phyloP scores from a whole-genome alignment of 2,113 vertebrate genomes.

The Dipodomys ordii region DNA sequence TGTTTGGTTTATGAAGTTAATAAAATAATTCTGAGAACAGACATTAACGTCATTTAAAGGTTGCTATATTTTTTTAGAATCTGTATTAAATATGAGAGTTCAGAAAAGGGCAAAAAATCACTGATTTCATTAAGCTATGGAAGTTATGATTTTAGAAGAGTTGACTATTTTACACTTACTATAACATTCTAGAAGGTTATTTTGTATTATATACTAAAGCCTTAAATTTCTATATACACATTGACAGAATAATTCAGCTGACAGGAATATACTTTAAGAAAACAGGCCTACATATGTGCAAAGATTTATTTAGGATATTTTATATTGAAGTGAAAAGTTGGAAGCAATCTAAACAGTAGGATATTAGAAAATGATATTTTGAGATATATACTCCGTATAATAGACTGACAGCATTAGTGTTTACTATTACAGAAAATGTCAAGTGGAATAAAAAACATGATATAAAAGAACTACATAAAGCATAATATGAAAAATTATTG shows the following conservation, averaged over 20 bases:
- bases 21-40: neutral
- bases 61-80: neutral
- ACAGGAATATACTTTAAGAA: neutral
- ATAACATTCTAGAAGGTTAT: slow-evolving; percentile 11
- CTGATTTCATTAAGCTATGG: neutral
- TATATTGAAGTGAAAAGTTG: neutral
- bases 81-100: neutral
- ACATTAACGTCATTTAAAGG: neutral
- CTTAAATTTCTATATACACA: neutral
- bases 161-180: neutral
- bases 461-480: neutral
- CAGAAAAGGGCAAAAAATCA: neutral
- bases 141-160: neutral
- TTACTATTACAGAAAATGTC: neutral
- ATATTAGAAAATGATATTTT: neutral
- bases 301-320: neutral
- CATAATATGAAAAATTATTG: neutral
- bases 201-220: neutral
- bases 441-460: neutral
- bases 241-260: neutral
- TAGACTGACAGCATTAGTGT: neutral
- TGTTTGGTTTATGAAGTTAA: neutral
- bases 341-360: neutral
- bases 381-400: neutral
- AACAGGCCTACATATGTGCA: neutral